Evolutionary conservation across 1,140 invertebrate species (phyloP).

Genomic region (Hylaeus anthracinus): DNA sequence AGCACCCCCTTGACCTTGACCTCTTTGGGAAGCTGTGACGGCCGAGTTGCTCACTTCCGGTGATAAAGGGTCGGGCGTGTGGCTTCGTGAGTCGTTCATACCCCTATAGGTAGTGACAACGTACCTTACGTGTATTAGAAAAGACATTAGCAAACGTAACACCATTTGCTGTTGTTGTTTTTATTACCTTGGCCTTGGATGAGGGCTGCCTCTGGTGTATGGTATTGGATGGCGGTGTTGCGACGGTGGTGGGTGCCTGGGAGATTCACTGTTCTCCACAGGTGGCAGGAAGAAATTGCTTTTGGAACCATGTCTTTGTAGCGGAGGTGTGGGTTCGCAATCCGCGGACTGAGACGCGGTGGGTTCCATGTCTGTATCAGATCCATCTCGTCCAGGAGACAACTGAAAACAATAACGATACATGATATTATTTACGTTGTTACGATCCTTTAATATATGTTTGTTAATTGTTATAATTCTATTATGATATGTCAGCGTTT

Average conservation of each 20-base stretch:
- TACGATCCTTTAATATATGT: not conserved
- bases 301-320: conserved; percentile 94
- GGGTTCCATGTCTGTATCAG: conserved; percentile 90
- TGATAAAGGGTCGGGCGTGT: conserved; percentile 86
- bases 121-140: conserved; percentile 32
- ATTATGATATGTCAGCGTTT: conserved; percentile 24
- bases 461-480: not conserved
- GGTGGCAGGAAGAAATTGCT: conserved; percentile 94
- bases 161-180: conserved; percentile 3
- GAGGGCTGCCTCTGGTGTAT: conserved; percentile 88
- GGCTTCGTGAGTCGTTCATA: conserved; percentile 85
- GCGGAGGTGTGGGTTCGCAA: conserved; percentile 94
- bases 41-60: conserved; percentile 80
- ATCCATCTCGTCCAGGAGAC: conserved; percentile 89
- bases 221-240: conserved; percentile 81
- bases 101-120: conserved; percentile 74
- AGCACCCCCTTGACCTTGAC: conserved; percentile 79
- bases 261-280: conserved; percentile 84
- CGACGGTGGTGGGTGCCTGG: conserved; percentile 82
- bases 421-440: not conserved
- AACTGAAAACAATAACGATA: conserved; percentile 80
- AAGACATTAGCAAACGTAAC: conserved; percentile 22
- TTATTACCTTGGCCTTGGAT: conserved; percentile 85
- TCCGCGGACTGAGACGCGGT: conserved; percentile 94
- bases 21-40: conserved; percentile 81